phyloP scores from a whole-genome alignment of 2,797 vertebrate species.

The Gymnoscopelus microlampas region DNA sequence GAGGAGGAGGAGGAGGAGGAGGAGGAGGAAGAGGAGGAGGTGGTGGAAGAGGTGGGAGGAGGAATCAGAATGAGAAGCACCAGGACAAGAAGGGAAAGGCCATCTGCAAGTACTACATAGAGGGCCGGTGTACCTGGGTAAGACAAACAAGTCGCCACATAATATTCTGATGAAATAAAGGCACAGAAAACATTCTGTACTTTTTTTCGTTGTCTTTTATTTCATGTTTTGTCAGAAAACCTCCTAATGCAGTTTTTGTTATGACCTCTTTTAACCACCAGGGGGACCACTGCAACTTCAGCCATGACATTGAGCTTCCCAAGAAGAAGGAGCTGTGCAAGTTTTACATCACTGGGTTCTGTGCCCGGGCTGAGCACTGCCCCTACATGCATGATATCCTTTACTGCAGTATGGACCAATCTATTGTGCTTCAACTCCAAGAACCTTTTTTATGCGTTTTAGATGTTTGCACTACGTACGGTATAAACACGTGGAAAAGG shows the following conservation, averaged over 20 bases:
- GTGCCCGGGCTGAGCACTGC: conserved; percentile 93
- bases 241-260: neutral
- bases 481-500: neutral
- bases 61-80: conserved; percentile 89
- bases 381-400: conserved; percentile 99
- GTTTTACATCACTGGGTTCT: conserved; percentile 97
- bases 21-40: conserved; percentile 68
- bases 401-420: conserved; percentile 37
- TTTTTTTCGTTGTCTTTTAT: too few relatives aligned
- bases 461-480: neutral
- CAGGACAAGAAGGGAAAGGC: conserved; percentile 97
- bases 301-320: conserved; percentile 94
- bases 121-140: conserved; percentile 95
- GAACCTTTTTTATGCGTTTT: neutral
- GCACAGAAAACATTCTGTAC: too few relatives aligned
- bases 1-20: conserved; percentile 78
- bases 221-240: too few relatives aligned
- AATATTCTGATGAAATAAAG: too few relatives aligned
- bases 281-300: conserved; percentile 98
- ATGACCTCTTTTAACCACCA: conserved; percentile 55
- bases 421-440: too few relatives aligned
- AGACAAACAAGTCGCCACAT: conserved; percentile 27
- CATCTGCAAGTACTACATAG: conserved; percentile 98
- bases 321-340: conserved; percentile 98
- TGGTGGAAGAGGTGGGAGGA: conserved; percentile 77